A percentile compares a stretch with the other conserved stretches of the same genome.
phyloP scores from a whole-genome alignment of 2,797 vertebrate genomes.

The Acestrorhynchus altus region DNA sequence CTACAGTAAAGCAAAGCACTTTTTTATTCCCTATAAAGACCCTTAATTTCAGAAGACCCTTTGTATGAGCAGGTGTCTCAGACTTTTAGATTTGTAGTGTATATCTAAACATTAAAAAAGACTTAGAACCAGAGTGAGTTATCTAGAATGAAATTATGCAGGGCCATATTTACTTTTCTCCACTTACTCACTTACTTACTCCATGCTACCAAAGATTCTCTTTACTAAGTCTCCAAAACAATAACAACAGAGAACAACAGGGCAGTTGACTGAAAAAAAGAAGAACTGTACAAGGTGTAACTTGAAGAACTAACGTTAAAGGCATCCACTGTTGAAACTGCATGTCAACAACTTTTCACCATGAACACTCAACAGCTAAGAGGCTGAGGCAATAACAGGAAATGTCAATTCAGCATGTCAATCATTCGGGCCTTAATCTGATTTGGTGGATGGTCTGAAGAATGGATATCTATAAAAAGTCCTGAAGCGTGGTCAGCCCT shows the following conservation, averaged over 20 bases:
- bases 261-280: slow-evolving; percentile 27
- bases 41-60: too few species aligned
- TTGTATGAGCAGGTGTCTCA: too few species aligned
- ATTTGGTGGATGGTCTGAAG: neutral
- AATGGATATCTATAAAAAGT: slow-evolving; percentile 18
- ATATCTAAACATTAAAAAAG: too few species aligned
- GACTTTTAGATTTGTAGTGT: too few species aligned
- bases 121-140: neutral
- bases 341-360: slow-evolving; percentile 48
- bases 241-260: slow-evolving; percentile 11
- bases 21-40: too few species aligned
- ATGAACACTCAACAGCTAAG: slow-evolving; percentile 25
- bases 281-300: neutral
- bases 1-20: too few species aligned
- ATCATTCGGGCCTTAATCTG: slow-evolving; percentile 18
- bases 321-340: slow-evolving; percentile 32
- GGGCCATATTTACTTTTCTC: neutral
- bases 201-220: slow-evolving; percentile 8
- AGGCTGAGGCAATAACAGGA: slow-evolving; percentile 9
- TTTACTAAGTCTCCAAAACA: slow-evolving; percentile 13
- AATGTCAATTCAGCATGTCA: slow-evolving; percentile 8
- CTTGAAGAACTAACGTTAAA: neutral
- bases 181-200: slow-evolving; percentile 18
- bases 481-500: neutral
- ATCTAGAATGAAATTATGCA: neutral